Base-by-base conservation (phyloP, 2,888 invertebrate genomes). In the Machimus rusticus region DNA sequence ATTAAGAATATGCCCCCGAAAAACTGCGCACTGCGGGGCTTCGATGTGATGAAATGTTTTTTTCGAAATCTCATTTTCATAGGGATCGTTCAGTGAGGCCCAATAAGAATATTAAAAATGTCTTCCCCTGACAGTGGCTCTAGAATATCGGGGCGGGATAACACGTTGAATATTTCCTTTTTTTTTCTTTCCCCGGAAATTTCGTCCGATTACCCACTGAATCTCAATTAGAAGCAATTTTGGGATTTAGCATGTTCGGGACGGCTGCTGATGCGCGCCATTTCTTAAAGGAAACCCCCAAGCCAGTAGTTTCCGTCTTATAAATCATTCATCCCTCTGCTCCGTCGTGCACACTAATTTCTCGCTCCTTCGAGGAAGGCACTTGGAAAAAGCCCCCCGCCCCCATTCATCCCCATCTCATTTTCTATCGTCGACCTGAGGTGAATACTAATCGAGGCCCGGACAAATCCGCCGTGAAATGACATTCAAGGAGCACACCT, bases 391-490 rank as follows among this genome's bases (percentile, higher is more conserved):
- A 66, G 28, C 9, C 66, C 66, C 9, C 66, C 66, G 8, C 66
- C 28, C 28, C 66, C 66, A 66, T 66, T 66, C 66, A 66, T 66
- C 79, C 51, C 51, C 28, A 79, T 51, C 31, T 79, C 28, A 79
- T 79, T 79, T 79, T 79, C 79, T 51, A 79, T 79, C 46, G 79
- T 19, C 16, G 14, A 55, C 51, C 51, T 51, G 51, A 79, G 28
- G 16, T 46, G 79, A 79, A 79, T 79, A 51, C 51, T 79, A 79
- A 79, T 79, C 51, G 46, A 9, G 31, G 1, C 28, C 28, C 23
- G 23, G 51, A 46, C 51, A 46, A 79, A 79, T 46, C 79, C 79
- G 79, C 79, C 79, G 23, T 79, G 79, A 79, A 79, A 79, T 79
- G 28, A 51, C 51, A 79, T 66, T 66, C 66, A n/a, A 66, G 66